A percentile compares a stretch with the other conserved stretches of the same genome.
Evolutionary conservation across 2,113 vertebrate species (phyloP).

Genomic region (Trinectes maculatus): DNA sequence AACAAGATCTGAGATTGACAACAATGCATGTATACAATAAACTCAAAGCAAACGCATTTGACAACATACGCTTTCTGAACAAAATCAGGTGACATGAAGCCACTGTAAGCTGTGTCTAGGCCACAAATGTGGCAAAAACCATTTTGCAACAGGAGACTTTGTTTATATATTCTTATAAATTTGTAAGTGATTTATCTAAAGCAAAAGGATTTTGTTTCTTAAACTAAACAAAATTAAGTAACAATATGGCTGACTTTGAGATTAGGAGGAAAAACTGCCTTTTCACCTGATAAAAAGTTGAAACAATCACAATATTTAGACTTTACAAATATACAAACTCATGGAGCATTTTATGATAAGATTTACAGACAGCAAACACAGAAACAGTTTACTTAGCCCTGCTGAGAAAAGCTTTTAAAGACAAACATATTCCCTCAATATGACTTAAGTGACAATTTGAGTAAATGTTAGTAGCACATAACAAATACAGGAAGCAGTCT

Average conservation of each 20-base stretch:
- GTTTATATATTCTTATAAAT: not conserved
- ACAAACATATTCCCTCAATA: not conserved
- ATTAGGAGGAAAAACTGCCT: conserved; percentile 2
- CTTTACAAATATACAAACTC: conserved; percentile 49
- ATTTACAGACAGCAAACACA: conserved; percentile 19
- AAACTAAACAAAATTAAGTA: not conserved
- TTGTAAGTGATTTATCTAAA: not conserved
- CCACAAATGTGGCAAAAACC: conserved; percentile 1
- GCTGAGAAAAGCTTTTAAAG: conserved; percentile 8
- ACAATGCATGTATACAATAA: conserved; percentile 28
- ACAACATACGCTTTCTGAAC: conserved; percentile 14
- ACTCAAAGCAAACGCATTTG: conserved; percentile 41
- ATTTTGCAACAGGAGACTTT: not conserved
- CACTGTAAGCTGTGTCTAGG: not conserved
- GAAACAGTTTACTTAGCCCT: not conserved
- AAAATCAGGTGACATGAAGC: conserved; percentile 1
- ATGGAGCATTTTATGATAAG: not conserved
- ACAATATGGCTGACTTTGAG: conserved; percentile 4
- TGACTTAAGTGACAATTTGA: not conserved
- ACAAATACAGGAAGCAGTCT: conserved; percentile 7
- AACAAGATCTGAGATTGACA: conserved; percentile 23
- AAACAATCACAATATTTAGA: conserved; percentile 26
- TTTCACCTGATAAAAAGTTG: conserved; percentile 33
- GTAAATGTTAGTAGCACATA: conserved; percentile 25
- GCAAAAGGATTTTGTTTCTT: not conserved